phyloP scores from a whole-genome alignment of 2,888 invertebrate genomes.

The Hylaea fasciaria region DNA sequence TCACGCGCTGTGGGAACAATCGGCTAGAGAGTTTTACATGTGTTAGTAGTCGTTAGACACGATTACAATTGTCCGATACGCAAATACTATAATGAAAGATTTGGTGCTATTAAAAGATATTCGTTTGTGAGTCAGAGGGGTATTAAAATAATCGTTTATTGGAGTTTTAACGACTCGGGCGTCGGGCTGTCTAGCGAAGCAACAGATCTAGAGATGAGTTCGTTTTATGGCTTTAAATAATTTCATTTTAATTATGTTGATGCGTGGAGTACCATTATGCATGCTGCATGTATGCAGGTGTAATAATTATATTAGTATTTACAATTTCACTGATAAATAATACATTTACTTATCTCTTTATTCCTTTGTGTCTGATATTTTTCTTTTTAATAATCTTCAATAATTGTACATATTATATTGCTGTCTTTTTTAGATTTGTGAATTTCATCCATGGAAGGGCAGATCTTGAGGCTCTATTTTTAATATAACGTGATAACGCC shows the following conservation, averaged over 20 bases:
- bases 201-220: slow-evolving; percentile 12
- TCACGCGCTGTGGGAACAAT: slow-evolving; percentile 81
- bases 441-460: no score
- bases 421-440: no score
- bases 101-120: slow-evolving; percentile 46
- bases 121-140: slow-evolving; percentile 41
- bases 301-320: no score
- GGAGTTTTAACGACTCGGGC: slow-evolving; percentile 35
- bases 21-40: slow-evolving; percentile 62
- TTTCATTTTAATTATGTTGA: slow-evolving; percentile 7
- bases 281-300: background rate
- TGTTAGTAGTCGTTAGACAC: slow-evolving; percentile 63
- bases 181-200: slow-evolving; percentile 38
- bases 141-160: slow-evolving; percentile 39
- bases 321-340: no score
- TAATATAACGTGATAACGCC: no score
- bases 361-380: no score
- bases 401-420: no score
- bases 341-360: no score
- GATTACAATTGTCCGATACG: slow-evolving; percentile 70
- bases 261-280: background rate
- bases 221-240: slow-evolving; percentile 21
- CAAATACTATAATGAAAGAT: slow-evolving; percentile 59
- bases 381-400: no score
- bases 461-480: no score